A percentile compares a stretch with the other conserved stretches of the same genome.
Conservation (phyloP, 2,797 vertebrate genomes). For the Vipera latastei region DNA sequence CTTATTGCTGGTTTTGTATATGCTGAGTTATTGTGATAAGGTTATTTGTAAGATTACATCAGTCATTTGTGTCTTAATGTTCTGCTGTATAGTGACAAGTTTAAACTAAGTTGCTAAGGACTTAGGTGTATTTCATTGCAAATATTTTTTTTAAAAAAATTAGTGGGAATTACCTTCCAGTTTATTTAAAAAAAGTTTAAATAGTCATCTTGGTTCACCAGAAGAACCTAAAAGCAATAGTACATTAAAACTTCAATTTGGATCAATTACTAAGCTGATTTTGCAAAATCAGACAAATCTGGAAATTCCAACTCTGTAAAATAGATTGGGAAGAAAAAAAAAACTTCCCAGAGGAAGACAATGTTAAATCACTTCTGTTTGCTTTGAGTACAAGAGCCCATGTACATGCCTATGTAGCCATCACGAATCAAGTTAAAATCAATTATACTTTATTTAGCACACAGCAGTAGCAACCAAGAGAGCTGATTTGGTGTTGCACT, state of each 20-base stretch:
- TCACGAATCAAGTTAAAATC: background rate
- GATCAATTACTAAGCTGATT: background rate
- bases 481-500: background rate
- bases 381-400: background rate
- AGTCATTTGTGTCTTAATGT: slow-evolving; percentile 54
- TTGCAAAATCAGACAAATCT: background rate
- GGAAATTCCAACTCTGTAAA: background rate
- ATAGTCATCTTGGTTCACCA: background rate
- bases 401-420: background rate
- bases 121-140: background rate
- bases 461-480: background rate
- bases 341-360: background rate
- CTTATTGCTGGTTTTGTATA: slow-evolving; percentile 67
- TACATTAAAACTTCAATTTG: background rate
- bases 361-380: background rate
- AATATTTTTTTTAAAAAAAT: too few species aligned
- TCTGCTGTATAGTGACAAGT: slow-evolving; percentile 12
- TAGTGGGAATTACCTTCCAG: background rate
- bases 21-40: slow-evolving; percentile 59
- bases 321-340: background rate
- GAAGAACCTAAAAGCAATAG: background rate
- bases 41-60: slow-evolving; percentile 68
- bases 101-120: slow-evolving; percentile 34
- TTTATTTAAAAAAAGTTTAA: background rate
- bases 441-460: background rate